Percentiles rank a stretch among this genome's conserved stretches.
Evolutionary conservation across 2,888 invertebrate species (phyloP).

Genomic region (Pseudococcus viburni): DNA sequence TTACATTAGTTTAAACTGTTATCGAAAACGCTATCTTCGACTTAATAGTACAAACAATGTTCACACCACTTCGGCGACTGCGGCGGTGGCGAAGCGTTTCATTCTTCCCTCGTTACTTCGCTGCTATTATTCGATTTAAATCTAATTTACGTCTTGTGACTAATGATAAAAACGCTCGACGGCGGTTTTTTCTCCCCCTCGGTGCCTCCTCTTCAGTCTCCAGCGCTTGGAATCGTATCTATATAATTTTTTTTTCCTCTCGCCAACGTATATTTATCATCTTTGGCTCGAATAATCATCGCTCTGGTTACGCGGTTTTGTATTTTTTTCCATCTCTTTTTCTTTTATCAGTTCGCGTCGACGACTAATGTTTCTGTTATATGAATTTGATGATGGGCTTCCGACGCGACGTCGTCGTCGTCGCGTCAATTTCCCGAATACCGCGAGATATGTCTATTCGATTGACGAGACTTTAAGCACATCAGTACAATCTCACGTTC

Average conservation of each 20-base stretch:
- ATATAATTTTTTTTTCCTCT: background rate
- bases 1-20: constrained; percentile 65
- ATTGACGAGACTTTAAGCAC: background rate
- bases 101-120: constrained; percentile 64
- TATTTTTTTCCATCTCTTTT: background rate
- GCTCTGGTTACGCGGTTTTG: no score
- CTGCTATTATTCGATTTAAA: constrained; percentile 61
- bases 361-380: background rate
- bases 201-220: background rate
- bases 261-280: background rate
- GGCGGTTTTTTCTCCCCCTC: background rate
- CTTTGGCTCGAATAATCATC: background rate
- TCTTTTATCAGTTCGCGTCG: background rate
- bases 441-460: background rate
- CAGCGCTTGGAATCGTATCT: background rate
- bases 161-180: constrained; percentile 48
- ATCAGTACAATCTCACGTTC: no score
- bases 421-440: background rate
- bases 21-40: constrained; percentile 65
- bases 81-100: background rate
- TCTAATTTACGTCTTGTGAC: constrained; percentile 65
- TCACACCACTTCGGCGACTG: constrained; percentile 59
- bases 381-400: background rate
- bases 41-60: constrained; percentile 65
- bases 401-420: background rate